Conservation (phyloP, 2,797 vertebrate species). For the Apodemus agrarius region DNA sequence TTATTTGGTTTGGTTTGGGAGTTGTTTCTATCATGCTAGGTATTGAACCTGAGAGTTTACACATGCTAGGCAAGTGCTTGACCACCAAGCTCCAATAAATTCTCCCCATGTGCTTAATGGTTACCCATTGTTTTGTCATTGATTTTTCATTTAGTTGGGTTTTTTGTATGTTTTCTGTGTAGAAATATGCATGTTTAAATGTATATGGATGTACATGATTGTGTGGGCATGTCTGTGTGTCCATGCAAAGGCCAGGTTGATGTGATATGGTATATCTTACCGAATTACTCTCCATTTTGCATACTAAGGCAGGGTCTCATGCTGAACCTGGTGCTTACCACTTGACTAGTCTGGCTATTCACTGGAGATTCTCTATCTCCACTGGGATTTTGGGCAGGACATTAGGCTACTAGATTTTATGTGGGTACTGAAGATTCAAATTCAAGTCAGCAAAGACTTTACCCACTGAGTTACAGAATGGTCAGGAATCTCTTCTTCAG, state of each 20-base stretch:
- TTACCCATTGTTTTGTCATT: background rate
- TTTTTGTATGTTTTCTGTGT: background rate
- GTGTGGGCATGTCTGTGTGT: background rate
- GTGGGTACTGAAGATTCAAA: background rate
- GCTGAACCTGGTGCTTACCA: background rate
- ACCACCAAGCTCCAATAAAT: background rate
- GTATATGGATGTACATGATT: background rate
- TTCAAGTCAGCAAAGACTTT: background rate
- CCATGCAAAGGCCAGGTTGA: background rate
- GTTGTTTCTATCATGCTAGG: background rate
- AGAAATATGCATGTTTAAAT: background rate
- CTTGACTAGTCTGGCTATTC: background rate
- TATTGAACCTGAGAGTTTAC: background rate
- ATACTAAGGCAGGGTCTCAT: background rate
- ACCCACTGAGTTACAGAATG: background rate
- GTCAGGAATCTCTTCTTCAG: background rate
- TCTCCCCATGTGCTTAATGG: background rate
- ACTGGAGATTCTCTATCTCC: background rate
- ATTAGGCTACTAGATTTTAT: background rate
- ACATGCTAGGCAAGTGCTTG: background rate
- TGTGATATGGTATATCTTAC: background rate
- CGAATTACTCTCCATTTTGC: background rate
- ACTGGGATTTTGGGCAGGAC: background rate
- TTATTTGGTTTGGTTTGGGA: background rate
- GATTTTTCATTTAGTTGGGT: background rate